Percentiles rank a stretch among this genome's conserved stretches.
Conservation (phyloP, 2,888 invertebrate species). For the Stenotaenia linearis region DNA sequence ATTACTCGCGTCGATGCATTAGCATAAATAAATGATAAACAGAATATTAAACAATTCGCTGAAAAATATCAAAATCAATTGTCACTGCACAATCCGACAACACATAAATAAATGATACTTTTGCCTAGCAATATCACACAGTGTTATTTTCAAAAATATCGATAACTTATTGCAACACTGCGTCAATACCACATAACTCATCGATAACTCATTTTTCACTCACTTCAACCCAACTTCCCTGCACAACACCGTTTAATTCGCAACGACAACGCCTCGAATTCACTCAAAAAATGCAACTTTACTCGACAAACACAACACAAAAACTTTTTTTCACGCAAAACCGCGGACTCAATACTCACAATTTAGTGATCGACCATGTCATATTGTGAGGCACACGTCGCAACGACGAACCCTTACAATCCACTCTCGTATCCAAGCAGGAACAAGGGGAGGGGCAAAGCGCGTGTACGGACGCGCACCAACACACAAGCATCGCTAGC, state of each 20-base stretch:
- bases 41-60: too few species aligned
- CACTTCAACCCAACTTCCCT: not conserved
- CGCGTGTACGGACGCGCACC: conserved; percentile 11
- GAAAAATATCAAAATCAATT: too few species aligned
- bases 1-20: too few species aligned
- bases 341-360: not conserved
- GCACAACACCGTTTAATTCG: too few species aligned
- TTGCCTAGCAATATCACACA: too few species aligned
- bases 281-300: too few species aligned
- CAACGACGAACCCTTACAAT: not conserved
- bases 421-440: not conserved
- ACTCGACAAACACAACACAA: too few species aligned
- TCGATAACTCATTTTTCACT: not conserved
- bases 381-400: not conserved
- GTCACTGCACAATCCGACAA: too few species aligned
- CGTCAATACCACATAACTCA: not conserved
- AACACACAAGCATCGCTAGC: not conserved
- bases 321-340: not conserved
- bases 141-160: too few species aligned
- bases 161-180: not conserved
- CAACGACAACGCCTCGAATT: too few species aligned
- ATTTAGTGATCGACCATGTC: not conserved
- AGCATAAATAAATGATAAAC: too few species aligned
- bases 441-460: not conserved
- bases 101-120: too few species aligned